Evolutionary conservation across 2,888 invertebrate species (phyloP).

Genomic region (Ochropleura plecta): DNA sequence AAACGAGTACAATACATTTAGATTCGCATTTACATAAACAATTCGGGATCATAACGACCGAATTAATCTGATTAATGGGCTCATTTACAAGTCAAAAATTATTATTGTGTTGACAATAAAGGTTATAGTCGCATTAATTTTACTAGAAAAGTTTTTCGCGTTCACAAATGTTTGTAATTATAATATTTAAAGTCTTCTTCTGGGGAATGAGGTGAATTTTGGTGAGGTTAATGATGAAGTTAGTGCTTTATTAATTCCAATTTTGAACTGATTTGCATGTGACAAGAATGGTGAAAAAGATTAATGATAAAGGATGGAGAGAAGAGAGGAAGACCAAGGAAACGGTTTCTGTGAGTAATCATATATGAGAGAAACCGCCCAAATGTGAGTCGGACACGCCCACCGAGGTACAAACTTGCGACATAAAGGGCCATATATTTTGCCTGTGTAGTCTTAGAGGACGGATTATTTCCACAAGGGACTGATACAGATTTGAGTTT

Average conservation of each 20-base stretch:
- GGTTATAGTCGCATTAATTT: conserved; percentile 66
- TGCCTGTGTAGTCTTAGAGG: too few relatives aligned
- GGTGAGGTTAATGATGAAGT: neutral
- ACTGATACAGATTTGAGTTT: too few relatives aligned
- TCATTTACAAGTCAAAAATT: conserved; percentile 69
- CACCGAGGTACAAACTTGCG: too few relatives aligned
- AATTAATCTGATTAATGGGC: conserved; percentile 65
- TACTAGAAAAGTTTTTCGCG: conserved; percentile 61
- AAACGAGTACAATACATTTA: conserved; percentile 56
- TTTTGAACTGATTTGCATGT: too few relatives aligned
- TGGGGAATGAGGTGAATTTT: conserved; percentile 27
- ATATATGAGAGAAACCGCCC: too few relatives aligned
- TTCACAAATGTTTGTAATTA: conserved; percentile 54
- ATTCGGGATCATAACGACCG: conserved; percentile 59
- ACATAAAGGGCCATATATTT: too few relatives aligned
- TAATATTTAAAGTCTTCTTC: conserved; percentile 53
- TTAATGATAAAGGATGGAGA: too few relatives aligned
- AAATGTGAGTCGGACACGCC: too few relatives aligned
- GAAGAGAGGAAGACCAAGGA: too few relatives aligned
- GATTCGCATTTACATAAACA: conserved; percentile 67
- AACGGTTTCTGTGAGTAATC: too few relatives aligned
- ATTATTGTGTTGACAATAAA: conserved; percentile 66
- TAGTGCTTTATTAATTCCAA: neutral
- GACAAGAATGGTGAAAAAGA: too few relatives aligned
- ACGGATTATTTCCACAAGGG: too few relatives aligned